Evolutionary conservation across 2,888 invertebrate genomes (phyloP).

Genomic region (Drosophila mayaguana): DNA sequence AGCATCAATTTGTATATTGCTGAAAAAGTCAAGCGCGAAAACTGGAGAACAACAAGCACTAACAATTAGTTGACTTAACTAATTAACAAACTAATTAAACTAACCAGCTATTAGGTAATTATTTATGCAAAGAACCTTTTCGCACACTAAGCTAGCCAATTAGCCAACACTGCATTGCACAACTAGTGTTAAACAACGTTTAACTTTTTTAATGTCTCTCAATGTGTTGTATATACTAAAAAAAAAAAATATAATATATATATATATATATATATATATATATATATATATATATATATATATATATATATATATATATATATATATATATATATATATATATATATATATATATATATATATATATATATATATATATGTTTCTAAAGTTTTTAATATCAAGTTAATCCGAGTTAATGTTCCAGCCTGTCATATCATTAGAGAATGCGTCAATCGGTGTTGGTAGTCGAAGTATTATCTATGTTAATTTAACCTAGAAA

Average conservation of each 20-base stretch:
- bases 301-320: not conserved
- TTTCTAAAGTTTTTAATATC: conserved; percentile 41
- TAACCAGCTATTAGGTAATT: conserved; percentile 12
- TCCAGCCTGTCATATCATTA: conserved; percentile 60
- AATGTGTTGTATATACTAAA: conserved; percentile 54
- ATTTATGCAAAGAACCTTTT: conserved; percentile 10
- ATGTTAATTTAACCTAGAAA: conserved; percentile 30
- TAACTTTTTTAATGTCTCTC: conserved; percentile 32
- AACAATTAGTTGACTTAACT: conserved; percentile 55
- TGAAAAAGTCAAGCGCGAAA: conserved; percentile 68
- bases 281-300: conserved; percentile 1
- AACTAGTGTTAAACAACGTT: conserved; percentile 22
- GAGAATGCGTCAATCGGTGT: conserved; percentile 57
- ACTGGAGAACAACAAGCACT: conserved; percentile 75
- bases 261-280: not conserved
- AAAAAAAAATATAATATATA: too few species aligned
- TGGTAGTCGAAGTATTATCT: conserved; percentile 58
- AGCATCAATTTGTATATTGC: conserved; percentile 78
- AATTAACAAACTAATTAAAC: conserved; percentile 12
- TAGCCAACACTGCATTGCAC: conserved; percentile 11
- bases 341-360: not conserved
- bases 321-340: not conserved
- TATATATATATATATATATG: not conserved
- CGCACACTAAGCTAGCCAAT: conserved; percentile 41
- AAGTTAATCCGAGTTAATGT: conserved; percentile 32